Evolutionary conservation across 2,113 vertebrate species (phyloP).

Genomic region (Gobius niger): DNA sequence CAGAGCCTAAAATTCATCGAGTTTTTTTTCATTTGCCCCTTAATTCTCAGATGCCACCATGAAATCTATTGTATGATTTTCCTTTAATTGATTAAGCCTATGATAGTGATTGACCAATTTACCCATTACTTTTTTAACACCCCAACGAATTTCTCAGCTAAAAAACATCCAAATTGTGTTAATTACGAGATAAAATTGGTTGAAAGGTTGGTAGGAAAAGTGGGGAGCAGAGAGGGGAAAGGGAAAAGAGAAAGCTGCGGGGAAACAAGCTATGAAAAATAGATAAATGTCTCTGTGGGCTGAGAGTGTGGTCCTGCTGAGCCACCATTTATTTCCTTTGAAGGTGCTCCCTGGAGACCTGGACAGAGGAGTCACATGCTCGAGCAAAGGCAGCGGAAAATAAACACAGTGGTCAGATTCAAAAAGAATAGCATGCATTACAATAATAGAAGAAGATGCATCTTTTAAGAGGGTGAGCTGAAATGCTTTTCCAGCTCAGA

Average conservation of each 20-base stretch:
- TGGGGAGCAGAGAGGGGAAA: no score
- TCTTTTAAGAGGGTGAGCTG: background rate
- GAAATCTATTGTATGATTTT: no score
- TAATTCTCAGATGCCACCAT: no score
- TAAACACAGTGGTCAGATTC: background rate
- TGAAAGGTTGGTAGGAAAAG: no score
- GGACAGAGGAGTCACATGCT: background rate
- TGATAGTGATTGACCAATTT: no score
- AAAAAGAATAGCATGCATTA: background rate
- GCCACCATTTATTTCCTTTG: constrained; percentile 8
- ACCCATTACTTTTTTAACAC: no score
- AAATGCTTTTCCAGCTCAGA: background rate
- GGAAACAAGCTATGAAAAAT: constrained; percentile 43
- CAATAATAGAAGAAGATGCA: background rate
- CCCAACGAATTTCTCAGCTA: no score
- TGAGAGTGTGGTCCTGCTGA: background rate
- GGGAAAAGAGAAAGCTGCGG: constrained; percentile 1
- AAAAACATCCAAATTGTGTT: no score
- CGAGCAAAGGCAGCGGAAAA: background rate
- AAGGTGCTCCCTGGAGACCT: constrained; percentile 13
- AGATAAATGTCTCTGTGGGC: constrained; percentile 27
- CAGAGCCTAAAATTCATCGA: no score
- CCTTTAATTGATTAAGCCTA: no score
- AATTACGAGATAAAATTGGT: no score
- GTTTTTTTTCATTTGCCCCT: no score